Evolutionary conservation across 2,113 vertebrate genomes (phyloP), one percentile per base, ranked within the genome.

Genomic region (Syrrhaptes paradoxus): DNA sequence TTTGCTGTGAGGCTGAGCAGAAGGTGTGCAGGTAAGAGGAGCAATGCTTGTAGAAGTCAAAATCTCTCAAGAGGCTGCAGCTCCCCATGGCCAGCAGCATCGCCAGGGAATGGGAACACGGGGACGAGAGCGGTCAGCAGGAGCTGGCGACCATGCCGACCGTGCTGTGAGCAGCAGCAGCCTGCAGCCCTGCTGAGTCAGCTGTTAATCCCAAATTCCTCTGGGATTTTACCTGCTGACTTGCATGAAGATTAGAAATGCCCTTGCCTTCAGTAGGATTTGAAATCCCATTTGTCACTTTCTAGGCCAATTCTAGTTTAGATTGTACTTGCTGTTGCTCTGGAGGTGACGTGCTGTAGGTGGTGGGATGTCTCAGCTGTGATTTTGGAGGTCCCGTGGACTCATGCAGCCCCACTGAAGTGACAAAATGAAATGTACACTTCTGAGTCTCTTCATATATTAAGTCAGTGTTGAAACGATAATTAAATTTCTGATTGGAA

Each of bases 241-340:
- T 11, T 4, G 3, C 17, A 7, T 24, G 31, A 11, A 4, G 36
- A 11, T 13, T 61, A 31, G 7, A 12, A 9, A 1, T 10, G 18
- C 34, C 36, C 34, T 54, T 2, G 6, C 54, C 52, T 26, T 22
- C 1, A 0, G 2, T 1, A 0, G 55, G 38, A 4, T n/a, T 58
- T 3, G 7, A 13, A 41, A 18, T 18, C 31, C 62, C 28, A 0
- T 8, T 4, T 22, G 45, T 6, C 70, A 29, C 38, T 46, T 38
- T 13, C 34, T 13, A 19, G 67, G 41, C 8, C 20, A 0, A 3
- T 20, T 32, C 4, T 4, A 8, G 38, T 26, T 11, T 12, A 17
- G 48, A 3, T 26, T 6, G 0, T 2, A 1, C 6, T 22, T 29
- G 46, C 66, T 36, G 41, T 21, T 10, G 4, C n/a, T n/a, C 66